Evolutionary conservation across 1,140 invertebrate genomes (phyloP).

Genomic region (Nixonia krombeini): DNA sequence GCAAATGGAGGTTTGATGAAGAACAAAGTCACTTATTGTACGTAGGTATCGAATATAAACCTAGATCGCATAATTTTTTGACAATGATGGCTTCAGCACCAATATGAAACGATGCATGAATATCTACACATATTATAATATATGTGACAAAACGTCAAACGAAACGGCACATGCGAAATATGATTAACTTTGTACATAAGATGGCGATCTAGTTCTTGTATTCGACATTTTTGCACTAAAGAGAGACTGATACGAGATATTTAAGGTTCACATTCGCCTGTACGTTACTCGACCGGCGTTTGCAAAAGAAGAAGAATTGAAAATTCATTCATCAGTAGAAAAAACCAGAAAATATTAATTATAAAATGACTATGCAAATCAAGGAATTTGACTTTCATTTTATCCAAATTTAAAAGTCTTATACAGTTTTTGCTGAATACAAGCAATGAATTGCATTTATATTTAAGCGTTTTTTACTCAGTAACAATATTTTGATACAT

Average conservation of each 20-base stretch:
- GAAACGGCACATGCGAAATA: too few species aligned
- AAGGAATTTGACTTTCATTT: constrained; percentile 32
- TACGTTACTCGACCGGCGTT: constrained; percentile 15
- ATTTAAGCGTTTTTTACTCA: too few species aligned
- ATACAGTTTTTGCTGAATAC: background rate
- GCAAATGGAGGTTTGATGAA: constrained; percentile 8
- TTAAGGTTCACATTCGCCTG: constrained; percentile 20
- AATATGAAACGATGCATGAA: too few species aligned
- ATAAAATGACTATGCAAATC: constrained; percentile 20
- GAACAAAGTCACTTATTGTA: constrained; percentile 34
- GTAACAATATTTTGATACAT: too few species aligned
- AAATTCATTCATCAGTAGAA: too few species aligned
- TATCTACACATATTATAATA: too few species aligned
- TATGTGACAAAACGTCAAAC: too few species aligned
- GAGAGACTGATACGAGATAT: constrained; percentile 33
- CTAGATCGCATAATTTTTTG: constrained; percentile 35
- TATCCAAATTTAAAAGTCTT: constrained; percentile 5
- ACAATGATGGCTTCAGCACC: too few species aligned
- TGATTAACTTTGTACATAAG: too few species aligned
- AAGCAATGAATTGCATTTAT: too few species aligned
- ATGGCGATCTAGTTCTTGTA: constrained; percentile 37
- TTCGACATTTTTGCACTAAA: constrained; percentile 38
- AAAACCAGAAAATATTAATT: too few species aligned
- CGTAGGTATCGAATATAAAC: constrained; percentile 21
- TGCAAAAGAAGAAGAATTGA: constrained; percentile 10